Conservation (phyloP, 2,113 vertebrate species). For the Amblyopsis rosae region DNA sequence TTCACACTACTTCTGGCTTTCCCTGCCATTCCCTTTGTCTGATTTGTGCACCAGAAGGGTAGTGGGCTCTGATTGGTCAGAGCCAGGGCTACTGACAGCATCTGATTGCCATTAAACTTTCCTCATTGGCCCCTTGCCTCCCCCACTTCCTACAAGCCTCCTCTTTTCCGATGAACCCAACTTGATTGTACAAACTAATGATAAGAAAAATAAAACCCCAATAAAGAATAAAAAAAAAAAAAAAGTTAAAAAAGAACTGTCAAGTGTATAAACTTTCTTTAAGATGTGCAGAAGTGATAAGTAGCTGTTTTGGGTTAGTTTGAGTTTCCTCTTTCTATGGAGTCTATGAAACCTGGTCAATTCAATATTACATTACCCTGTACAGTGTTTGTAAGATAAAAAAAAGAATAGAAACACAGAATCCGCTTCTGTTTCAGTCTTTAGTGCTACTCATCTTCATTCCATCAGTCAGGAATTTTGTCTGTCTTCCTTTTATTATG, state of each 20-base stretch:
- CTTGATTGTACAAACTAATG: slow-evolving; percentile 72
- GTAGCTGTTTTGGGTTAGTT: slow-evolving; percentile 71
- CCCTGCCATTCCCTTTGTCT: slow-evolving; percentile 15
- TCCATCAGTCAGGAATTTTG: slow-evolving; percentile 47
- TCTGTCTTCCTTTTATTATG: slow-evolving; percentile 41
- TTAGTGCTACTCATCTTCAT: slow-evolving; percentile 54
- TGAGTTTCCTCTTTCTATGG: slow-evolving; percentile 72
- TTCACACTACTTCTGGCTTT: background rate
- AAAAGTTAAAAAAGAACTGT: slow-evolving; percentile 46
- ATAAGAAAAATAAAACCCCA: slow-evolving; percentile 51
- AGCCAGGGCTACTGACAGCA: background rate
- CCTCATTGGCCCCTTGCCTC: background rate
- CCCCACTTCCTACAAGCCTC: slow-evolving; percentile 22
- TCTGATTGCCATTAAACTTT: background rate
- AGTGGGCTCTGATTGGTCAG: slow-evolving; percentile 12
- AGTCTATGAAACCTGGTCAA: slow-evolving; percentile 72
- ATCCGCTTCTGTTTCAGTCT: slow-evolving; percentile 54
- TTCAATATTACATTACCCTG: slow-evolving; percentile 76
- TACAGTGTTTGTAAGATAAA: slow-evolving; percentile 79
- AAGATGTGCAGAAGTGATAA: slow-evolving; percentile 70
- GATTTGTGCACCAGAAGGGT: slow-evolving; percentile 11
- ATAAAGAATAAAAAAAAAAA: slow-evolving; percentile 41
- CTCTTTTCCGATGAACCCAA: slow-evolving; percentile 63
- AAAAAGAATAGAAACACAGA: slow-evolving; percentile 52
- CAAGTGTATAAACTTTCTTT: slow-evolving; percentile 79